phyloP scores from a whole-genome alignment of 1,140 invertebrate species.

The Oscheius sp. region DNA sequence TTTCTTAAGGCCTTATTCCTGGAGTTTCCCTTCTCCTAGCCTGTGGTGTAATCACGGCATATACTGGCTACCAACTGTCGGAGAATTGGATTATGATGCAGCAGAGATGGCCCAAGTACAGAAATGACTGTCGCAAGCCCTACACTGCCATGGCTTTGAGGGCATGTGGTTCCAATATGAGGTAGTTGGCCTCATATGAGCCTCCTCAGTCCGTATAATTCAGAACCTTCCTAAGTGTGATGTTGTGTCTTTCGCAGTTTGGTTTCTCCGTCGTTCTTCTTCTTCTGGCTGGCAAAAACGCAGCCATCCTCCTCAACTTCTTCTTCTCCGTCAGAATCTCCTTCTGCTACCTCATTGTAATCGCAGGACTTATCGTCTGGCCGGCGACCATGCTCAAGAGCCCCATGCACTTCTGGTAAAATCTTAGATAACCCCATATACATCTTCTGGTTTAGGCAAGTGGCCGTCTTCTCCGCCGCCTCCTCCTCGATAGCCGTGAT shows the following conservation, averaged over 20 bases:
- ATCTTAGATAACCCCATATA: conserved; percentile 13
- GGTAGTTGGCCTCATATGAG: too few species aligned
- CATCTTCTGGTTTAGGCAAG: conserved; percentile 45
- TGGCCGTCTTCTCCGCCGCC: conserved; percentile 14
- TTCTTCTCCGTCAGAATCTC: conserved; percentile 68
- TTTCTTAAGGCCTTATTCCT: conserved; percentile 39
- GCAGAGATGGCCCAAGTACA: conserved; percentile 68
- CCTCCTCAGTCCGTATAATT: not conserved
- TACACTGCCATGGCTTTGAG: conserved; percentile 71
- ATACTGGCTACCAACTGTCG: conserved; percentile 64
- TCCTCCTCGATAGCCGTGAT: conserved; percentile 15
- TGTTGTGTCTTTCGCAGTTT: conserved; percentile 70
- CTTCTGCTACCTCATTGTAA: conserved; percentile 69
- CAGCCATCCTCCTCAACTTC: conserved; percentile 62
- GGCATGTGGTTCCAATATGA: conserved; percentile 68
- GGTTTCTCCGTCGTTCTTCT: conserved; percentile 73
- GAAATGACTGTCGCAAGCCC: conserved; percentile 67
- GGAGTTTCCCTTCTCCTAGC: conserved; percentile 31
- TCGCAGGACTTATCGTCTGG: conserved; percentile 68
- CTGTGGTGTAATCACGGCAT: conserved; percentile 4
- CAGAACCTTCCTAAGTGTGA: conserved; percentile 63
- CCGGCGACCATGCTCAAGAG: conserved; percentile 72
- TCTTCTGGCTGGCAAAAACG: conserved; percentile 69
- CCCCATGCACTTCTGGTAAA: conserved; percentile 72
- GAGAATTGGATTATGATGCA: conserved; percentile 74